Evolutionary conservation across 2,888 invertebrate genomes (phyloP), one percentile per base, ranked within the genome.

Genomic region (Thelaira solivaga): DNA sequence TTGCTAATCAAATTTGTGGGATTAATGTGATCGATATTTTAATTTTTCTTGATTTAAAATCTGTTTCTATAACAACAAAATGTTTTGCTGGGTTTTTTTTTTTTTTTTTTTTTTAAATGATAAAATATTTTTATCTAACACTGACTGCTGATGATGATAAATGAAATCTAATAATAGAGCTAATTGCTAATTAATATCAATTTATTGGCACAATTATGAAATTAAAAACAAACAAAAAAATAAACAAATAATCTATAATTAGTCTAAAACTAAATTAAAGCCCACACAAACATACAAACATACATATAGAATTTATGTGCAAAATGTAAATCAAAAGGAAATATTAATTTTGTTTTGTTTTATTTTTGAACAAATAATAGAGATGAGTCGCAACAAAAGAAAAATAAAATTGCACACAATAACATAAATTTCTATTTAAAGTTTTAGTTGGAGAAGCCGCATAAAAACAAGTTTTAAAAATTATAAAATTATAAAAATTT

Each of bases 191-290:
- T 64, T 55, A 53, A 62, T 62, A 72, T n/a, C 1, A 62, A 64
- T 13, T 31, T 51, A 57, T 59, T 76, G 69, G 69, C 69, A 65
- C 69, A 64, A 71, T 76, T 76, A 69, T 55, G 13, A 68, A 74
- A 74, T 59, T 16, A 41, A 16, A 47, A 51, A 69, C 41, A 10
- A 31, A 16, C 29, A 26, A 22, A 53, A 26, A 59, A 18, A 65
- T 7, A 6, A 1, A 31, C 18, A 29, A 16, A 10, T 4, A 59
- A 45, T 13, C 16, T 43, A 11, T 65, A 73, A 51, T 61, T 20
- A 61, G 53, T 13, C 16, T 22, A n/a, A 61, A 67, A 67, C 34
- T 39, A 29, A 61, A 61, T 45, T 55, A 41, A 39, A 47, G 16
- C 13, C 3, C n/a, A 65, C 51, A 55, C n/a, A 41, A 31, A 26